Evolutionary conservation across 2,797 vertebrate species (phyloP).

Genomic region (Phylloscopus collybita): DNA sequence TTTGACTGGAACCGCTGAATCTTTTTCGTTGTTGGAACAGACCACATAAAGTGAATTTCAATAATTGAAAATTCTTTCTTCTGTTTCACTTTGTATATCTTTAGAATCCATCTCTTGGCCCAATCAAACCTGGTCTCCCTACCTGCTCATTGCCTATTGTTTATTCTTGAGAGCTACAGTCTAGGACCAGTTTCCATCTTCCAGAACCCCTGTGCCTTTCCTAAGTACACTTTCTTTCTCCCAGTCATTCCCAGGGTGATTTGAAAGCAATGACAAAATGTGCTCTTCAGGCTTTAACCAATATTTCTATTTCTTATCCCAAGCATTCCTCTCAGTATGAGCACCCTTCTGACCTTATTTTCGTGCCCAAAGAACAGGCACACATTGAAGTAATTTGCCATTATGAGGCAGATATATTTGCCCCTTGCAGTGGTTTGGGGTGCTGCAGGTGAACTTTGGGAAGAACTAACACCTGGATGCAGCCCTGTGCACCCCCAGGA

Average conservation of each 20-base stretch:
- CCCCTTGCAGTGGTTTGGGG: not conserved
- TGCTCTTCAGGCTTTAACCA: not conserved
- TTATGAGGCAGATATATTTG: not conserved
- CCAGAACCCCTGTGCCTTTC: not conserved
- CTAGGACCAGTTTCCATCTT: not conserved
- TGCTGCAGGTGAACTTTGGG: not conserved
- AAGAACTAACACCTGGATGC: not conserved
- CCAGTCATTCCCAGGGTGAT: not conserved
- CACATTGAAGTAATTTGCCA: not conserved
- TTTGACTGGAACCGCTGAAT: not conserved
- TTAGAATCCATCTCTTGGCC: not conserved
- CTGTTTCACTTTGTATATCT: not conserved
- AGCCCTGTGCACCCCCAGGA: not conserved
- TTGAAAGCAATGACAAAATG: not conserved
- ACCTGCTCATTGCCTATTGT: not conserved
- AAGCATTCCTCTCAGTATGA: not conserved
- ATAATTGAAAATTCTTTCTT: not conserved
- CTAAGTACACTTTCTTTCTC: not conserved
- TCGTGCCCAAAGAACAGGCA: not conserved
- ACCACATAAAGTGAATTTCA: not conserved
- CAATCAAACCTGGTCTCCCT: not conserved
- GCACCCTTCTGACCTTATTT: not conserved
- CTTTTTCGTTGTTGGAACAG: not conserved
- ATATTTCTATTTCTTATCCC: not conserved
- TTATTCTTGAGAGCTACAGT: not conserved